Percentiles rank a stretch among this genome's conserved stretches.
phyloP scores from a whole-genome alignment of 2,797 vertebrate species.

The Simalia tracyae region DNA sequence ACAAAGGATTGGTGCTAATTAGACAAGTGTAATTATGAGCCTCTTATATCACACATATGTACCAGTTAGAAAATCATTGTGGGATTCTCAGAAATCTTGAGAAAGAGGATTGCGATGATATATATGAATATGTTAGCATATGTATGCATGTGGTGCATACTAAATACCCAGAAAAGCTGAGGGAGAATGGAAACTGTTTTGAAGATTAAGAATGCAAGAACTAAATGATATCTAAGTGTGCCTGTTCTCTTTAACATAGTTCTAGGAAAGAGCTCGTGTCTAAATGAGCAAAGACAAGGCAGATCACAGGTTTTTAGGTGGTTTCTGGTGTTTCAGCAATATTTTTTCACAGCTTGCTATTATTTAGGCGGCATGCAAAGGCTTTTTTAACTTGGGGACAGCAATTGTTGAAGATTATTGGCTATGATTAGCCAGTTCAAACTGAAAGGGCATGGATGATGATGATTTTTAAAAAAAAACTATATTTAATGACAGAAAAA shows the following conservation, averaged over 20 bases:
- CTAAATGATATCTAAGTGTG: neutral
- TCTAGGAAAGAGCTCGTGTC: neutral
- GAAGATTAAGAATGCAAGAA: neutral
- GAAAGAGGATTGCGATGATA: neutral
- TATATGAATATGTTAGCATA: neutral
- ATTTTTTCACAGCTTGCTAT: no score
- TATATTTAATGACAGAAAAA: no score
- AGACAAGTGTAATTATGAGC: neutral
- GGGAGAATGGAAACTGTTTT: neutral
- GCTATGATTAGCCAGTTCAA: no score
- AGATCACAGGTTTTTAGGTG: no score
- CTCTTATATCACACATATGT: neutral
- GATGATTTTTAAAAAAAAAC: no score
- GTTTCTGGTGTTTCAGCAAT: no score
- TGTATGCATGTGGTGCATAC: neutral
- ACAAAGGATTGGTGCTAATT: neutral
- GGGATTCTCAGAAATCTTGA: neutral
- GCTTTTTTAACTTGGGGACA: no score
- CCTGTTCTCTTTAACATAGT: neutral
- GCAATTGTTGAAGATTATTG: no score
- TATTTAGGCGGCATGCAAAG: no score
- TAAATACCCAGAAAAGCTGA: neutral
- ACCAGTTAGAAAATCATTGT: neutral
- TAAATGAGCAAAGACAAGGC: neutral
- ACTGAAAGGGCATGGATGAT: no score